Evolutionary conservation across 1,140 invertebrate species (phyloP).

Genomic region (Drosophila persimilis): DNA sequence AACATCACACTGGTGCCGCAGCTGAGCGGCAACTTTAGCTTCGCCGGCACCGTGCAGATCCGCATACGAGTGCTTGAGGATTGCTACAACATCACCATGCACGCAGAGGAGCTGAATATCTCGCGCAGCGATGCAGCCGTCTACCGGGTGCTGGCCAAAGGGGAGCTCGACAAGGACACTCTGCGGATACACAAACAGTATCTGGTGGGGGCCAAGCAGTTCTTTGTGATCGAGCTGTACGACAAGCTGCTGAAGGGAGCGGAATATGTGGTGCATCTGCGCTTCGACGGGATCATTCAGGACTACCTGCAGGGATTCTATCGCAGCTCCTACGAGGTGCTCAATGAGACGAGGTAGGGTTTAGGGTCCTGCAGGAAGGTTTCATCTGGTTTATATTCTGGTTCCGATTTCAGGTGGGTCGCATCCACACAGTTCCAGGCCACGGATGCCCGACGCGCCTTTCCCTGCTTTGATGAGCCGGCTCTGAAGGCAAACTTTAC

Average conservation of each 20-base stretch:
- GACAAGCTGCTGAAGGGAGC: constrained; percentile 85
- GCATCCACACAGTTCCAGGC: constrained; percentile 95
- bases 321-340: constrained; percentile 90
- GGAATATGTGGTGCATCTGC: constrained; percentile 88
- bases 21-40: constrained; percentile 90
- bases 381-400: constrained; percentile 2
- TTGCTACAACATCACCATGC: constrained; percentile 90
- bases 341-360: constrained; percentile 87
- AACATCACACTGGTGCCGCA: constrained; percentile 88
- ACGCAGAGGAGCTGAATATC: constrained; percentile 88
- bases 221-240: constrained; percentile 88
- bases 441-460: constrained; percentile 93
- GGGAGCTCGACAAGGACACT: constrained; percentile 37
- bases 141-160: constrained; percentile 45
- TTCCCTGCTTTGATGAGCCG: constrained; percentile 97
- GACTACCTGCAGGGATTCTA: constrained; percentile 94
- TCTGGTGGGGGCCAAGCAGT: constrained; percentile 86
- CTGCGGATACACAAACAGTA: constrained; percentile 85
- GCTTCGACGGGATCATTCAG: constrained; percentile 88
- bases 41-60: constrained; percentile 89
- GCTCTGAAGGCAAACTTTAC: constrained; percentile 94
- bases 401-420: constrained; percentile 87
- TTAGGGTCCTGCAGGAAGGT: neutral
- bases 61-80: constrained; percentile 86
- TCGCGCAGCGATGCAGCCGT: constrained; percentile 84